phyloP scores from a whole-genome alignment of 1,140 invertebrate genomes.

The Drosophila setifemur region DNA sequence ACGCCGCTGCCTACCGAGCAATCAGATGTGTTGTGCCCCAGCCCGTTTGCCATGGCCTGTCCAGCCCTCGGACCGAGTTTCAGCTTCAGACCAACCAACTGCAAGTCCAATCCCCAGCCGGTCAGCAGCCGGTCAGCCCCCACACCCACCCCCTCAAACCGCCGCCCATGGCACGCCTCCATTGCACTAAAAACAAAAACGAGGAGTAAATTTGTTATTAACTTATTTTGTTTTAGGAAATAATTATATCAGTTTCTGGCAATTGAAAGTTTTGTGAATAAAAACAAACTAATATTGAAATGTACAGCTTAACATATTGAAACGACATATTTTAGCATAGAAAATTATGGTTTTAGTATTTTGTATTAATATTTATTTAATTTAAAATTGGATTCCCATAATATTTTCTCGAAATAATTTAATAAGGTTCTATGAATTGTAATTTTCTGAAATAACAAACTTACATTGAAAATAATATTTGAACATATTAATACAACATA shows the following conservation, averaged over 20 bases:
- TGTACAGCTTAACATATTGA: too few relatives aligned
- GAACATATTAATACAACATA: not conserved
- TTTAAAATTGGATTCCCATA: not conserved
- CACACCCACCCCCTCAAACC: conserved; percentile 28
- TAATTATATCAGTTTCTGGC: too few relatives aligned
- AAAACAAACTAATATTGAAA: too few relatives aligned
- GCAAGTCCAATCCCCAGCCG: conserved; percentile 13
- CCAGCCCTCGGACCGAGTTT: conserved; percentile 24
- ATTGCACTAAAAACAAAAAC: not conserved
- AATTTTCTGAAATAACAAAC: too few relatives aligned
- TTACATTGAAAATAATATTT: not conserved
- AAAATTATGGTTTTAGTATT: too few relatives aligned
- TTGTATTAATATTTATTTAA: not conserved
- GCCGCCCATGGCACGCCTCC: conserved; percentile 23
- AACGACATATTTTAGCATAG: too few relatives aligned
- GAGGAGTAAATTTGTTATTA: not conserved
- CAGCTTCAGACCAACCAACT: conserved; percentile 1
- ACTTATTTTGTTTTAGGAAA: too few relatives aligned
- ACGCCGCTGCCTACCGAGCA: conserved; percentile 59
- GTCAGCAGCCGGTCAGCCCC: conserved; percentile 35
- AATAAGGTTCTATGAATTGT: too few relatives aligned
- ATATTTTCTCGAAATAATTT: not conserved
- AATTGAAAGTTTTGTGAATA: too few relatives aligned
- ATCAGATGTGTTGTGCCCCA: conserved; percentile 61
- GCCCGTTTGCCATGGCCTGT: conserved; percentile 35